phyloP scores from a whole-genome alignment of 2,113 vertebrate species.

The Peromyscus californicus region DNA sequence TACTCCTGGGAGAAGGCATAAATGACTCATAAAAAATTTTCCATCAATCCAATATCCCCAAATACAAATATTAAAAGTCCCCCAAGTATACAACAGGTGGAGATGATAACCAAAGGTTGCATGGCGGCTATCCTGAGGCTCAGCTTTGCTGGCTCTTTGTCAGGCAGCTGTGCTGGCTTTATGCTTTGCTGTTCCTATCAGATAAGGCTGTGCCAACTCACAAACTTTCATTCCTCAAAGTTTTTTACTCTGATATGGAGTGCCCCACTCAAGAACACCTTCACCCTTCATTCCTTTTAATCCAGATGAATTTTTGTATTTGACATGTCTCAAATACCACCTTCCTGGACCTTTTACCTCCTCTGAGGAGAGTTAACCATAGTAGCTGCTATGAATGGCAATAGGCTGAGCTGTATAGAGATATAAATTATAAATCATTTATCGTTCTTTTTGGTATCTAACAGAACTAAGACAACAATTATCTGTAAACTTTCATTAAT shows the following conservation, averaged over 20 bases:
- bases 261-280: neutral
- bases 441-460: neutral
- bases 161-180: no score
- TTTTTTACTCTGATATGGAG: neutral
- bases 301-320: neutral
- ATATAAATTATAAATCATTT: neutral
- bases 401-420: neutral
- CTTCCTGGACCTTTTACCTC: neutral
- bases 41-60: no score
- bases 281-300: neutral
- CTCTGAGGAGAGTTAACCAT: neutral
- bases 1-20: no score
- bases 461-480: slow-evolving; percentile 29
- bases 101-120: no score
- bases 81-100: no score
- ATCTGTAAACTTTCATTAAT: neutral
- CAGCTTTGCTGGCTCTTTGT: no score
- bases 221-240: neutral
- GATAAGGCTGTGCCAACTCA: neutral
- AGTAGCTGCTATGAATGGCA: no score
- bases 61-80: no score
- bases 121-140: no score
- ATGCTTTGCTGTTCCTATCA: no score
- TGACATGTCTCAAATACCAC: neutral
- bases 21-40: no score